These are phyloP conservation scores for Genyomyrus donnyi DNA, from an alignment of 2,113 vertebrate genomes.

Conservation along the genomic window DNA sequence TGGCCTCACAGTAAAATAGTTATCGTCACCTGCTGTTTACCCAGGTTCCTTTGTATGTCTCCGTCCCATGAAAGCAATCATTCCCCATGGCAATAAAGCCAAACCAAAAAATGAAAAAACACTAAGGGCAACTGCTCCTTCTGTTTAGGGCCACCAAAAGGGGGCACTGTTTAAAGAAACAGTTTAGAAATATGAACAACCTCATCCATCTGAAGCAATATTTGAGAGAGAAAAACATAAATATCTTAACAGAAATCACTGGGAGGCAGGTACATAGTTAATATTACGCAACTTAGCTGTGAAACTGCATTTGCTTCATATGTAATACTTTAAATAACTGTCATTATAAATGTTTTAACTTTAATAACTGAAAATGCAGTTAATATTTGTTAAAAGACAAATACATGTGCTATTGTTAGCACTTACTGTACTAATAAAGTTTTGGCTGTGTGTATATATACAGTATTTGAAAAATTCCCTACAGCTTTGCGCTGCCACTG, in stretches of 20 bases:
- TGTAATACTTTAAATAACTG: not conserved
- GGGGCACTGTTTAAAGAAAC: not conserved
- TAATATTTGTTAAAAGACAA: not conserved
- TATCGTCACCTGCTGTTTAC: not conserved
- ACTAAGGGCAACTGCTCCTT: not conserved
- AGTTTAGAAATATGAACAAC: not conserved
- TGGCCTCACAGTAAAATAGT: not conserved
- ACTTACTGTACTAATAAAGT: not conserved
- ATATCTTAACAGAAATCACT: not conserved
- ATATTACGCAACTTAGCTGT: not conserved
- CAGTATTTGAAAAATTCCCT: not conserved
- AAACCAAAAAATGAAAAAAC: not conserved
- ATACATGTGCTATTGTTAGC: not conserved
- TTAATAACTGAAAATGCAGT: not conserved
- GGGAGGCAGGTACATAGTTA: not conserved
- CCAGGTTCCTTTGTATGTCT: not conserved
- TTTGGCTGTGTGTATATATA: not conserved
- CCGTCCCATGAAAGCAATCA: not conserved
- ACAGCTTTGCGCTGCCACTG: not conserved
- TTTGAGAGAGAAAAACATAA: not conserved
- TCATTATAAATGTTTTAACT: not conserved
- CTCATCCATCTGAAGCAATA: too few species aligned
- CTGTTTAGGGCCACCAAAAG: not conserved
- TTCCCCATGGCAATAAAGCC: not conserved
- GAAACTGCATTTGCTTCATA: not conserved